Conservation (phyloP, 2,888 invertebrate genomes). For the Amphipyra tragopoginis region DNA sequence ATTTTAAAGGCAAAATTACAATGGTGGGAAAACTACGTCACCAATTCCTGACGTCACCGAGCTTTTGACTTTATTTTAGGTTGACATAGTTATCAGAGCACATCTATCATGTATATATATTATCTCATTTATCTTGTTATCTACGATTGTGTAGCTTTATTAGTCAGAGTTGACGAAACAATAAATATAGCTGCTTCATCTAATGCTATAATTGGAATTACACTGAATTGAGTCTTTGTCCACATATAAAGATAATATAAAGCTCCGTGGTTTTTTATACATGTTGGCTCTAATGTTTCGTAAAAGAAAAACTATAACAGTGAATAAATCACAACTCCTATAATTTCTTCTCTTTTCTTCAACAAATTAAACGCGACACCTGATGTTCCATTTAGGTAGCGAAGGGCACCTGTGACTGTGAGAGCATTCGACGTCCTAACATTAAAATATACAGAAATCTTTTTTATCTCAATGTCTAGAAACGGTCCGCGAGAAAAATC, state of each 20-base stretch:
- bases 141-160: slow-evolving; percentile 6
- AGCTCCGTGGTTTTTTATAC: too few species aligned
- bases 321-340: slow-evolving; percentile 5
- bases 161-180: slow-evolving; percentile 2
- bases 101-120: slow-evolving; percentile 27
- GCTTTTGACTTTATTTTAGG: not conserved
- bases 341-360: slow-evolving; percentile 6
- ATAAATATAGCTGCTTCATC: too few species aligned
- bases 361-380: slow-evolving; percentile 13
- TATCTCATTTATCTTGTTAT: slow-evolving; percentile 28
- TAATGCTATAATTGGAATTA: too few species aligned
- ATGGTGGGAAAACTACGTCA: not conserved
- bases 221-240: too few species aligned
- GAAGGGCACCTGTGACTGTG: slow-evolving; percentile 17
- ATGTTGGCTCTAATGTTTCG: too few species aligned
- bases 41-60: slow-evolving; percentile 11
- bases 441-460: too few species aligned
- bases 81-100: slow-evolving; percentile 32
- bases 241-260: too few species aligned
- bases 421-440: slow-evolving; percentile 5
- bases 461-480: too few species aligned
- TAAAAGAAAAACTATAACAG: not conserved
- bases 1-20: not conserved
- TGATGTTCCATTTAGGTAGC: slow-evolving; percentile 14
- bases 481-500: too few species aligned